Base-by-base conservation (phyloP, 2,888 invertebrate species). In the Caenorhabditis wallacei region DNA sequence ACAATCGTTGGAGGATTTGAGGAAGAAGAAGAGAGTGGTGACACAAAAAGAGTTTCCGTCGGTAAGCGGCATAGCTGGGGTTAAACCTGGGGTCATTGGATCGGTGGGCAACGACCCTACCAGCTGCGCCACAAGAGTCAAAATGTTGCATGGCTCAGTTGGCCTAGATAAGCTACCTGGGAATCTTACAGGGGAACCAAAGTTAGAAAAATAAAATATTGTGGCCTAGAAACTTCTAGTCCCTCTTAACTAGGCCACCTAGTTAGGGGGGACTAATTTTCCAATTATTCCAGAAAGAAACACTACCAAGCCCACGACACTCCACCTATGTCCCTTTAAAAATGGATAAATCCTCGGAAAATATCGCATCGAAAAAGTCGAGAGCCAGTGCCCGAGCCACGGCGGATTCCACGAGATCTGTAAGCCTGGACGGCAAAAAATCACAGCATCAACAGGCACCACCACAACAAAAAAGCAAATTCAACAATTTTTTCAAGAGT, bases 401-500 rank as follows among this genome's bases (percentile, higher is more conserved):
- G 1, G 48, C n/a, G 8, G 24, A 24, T 2, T 53, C 53, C 20
- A 18, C 37, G 4, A 61, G 24, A 48, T 18, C 10, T n/a, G n/a
- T n/a, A n/a, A n/a, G n/a, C n/a, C n/a, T n/a, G n/a, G n/a, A n/a
- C n/a, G n/a, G n/a, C n/a, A n/a, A n/a, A 10, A 7, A 16, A 24
- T 7, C 48, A 8, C 22, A 8, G 1, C 26, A 64, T n/a, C n/a
- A 43, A 35, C 30, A 24, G 10, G 37, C 59, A 10, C 48, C 46
- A 46, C 46, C 26, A 24, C 40, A 5, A 13, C 5, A 40, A 11
- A 66, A 53, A 13, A 66, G 51, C 35, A 51, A 48, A 10, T 48
- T 57, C 57, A 54, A 30, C 5, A 43, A 22, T 13, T 66, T 66
- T n/a, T 53, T 66, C 66, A 53, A 53, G 13, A 53, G 20, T 8